A percentile compares a stretch with the other conserved stretches of the same genome.
These are phyloP conservation scores for Cybosia mesomella DNA, from an alignment of 2,888 invertebrate genomes.

Conservation along the genomic window DNA sequence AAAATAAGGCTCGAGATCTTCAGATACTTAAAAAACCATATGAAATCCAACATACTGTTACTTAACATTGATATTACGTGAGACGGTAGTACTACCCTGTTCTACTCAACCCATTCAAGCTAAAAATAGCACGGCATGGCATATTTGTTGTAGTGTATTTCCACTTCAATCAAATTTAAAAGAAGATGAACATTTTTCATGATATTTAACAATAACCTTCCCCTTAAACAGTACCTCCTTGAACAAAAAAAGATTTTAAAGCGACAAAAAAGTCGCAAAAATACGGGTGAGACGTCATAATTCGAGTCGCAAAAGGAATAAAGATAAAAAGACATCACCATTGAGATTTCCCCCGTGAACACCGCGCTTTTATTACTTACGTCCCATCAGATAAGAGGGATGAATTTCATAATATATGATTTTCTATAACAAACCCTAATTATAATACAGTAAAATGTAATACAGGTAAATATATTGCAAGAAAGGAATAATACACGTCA, in stretches of 20 bases:
- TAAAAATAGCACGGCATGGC: too few relatives aligned
- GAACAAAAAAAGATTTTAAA: conserved; percentile 45
- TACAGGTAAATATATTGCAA: not conserved
- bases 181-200: too few relatives aligned
- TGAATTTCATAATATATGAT: conserved; percentile 48
- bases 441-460: conserved; percentile 23
- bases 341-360: conserved; percentile 76
- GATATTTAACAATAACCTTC: conserved; percentile 17
- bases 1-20: too few relatives aligned
- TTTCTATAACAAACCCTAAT: conserved; percentile 47
- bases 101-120: too few relatives aligned
- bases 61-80: too few relatives aligned
- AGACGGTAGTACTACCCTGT: too few relatives aligned
- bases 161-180: too few relatives aligned
- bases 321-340: conserved; percentile 65
- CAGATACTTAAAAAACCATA: too few relatives aligned
- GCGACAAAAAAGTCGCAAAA: conserved; percentile 42
- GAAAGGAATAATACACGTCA: not conserved
- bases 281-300: conserved; percentile 62
- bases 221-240: conserved; percentile 47
- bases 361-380: conserved; percentile 71
- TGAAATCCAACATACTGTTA: too few relatives aligned
- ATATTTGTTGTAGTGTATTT: too few relatives aligned
- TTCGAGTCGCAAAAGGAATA: conserved; percentile 64
- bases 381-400: conserved; percentile 69